Evolutionary conservation across 2,888 invertebrate genomes (phyloP), one percentile per base, ranked within the genome.

Genomic region (Poecilobothrus nobilitatus): DNA sequence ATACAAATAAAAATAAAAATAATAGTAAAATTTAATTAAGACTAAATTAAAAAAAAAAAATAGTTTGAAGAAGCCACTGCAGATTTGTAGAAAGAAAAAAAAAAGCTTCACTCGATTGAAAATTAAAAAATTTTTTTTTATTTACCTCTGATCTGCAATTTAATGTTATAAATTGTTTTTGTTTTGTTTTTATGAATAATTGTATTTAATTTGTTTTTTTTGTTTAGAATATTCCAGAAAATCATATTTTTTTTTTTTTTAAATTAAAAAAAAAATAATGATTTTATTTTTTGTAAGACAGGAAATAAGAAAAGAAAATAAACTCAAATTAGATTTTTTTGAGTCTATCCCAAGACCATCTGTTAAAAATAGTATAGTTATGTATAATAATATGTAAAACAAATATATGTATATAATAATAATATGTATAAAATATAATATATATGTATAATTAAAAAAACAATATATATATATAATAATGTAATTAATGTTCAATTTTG

Each of bases 291-390:
- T 75, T 74, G 74, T 74, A 63, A 68, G 70, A 69, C 34, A 69
- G 67, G 67, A 67, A 70, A 69, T 71, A 70, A 70, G 68, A 74
- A 71, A 70, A 70, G 70, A 68, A 71, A 71, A 72, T 66, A 72
- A 67, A 71, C 71, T 69, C 69, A 72, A 77, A 80, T 82, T 81
- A 82, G 79, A 80, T 80, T 79, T 80, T 76, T 76, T 81, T 81
- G 75, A 81, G 78, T 74, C 78, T 79, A 75, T 81, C 78, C 79
- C 81, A 81, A 74, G 78, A 79, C 79, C 79, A 80, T 76, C 79
- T 80, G 77, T 76, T 66, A 67, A 62, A 68, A 75, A 73, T 37
- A 65, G 27, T n/a, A 9, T 67, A 44, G 68, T 6, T 69, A 44
- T 53, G 68, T 67, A 66, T 44, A n/a, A 65, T 65, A 22, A n/a